Base-by-base conservation (phyloP, 2,113 vertebrate species). In the Aspidoscelis tigris region DNA sequence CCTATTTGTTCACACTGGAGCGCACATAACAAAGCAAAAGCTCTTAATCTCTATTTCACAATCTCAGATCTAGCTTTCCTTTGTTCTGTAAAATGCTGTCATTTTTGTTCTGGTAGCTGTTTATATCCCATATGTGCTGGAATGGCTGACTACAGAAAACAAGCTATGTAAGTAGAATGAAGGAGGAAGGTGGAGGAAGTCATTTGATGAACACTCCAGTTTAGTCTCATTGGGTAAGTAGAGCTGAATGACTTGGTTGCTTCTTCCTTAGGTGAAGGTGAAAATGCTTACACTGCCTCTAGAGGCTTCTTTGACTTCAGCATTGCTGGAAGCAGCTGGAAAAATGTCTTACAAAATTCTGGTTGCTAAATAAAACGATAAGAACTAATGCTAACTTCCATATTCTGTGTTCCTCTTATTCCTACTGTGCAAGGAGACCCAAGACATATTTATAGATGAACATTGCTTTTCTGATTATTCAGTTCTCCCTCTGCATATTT, bases 1-100 rank as follows among this genome's bases (percentile, higher is more conserved):
- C 65, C 47, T 24, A 84, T 75, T 87, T 83, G 10, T 71, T 90
- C 47, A 18, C 20, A 76, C 43, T 81, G 33, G 87, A 61, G 75
- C 84, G 83, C 1, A 44, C 43, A 79, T 72, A 79, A 91, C 87
- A 91, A 80, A 71, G 8, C 66, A 65, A 8, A 50, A 84, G 55
- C 14, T 85, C 5, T 22, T 76, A 80, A 3, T 66, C 16, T 79
- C 39, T 12, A 26, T 78, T 55, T 85, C 71, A 73, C 77, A 74
- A 66, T 66, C 77, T 80, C 70, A n/a, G 58, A 66, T n/a, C 76
- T 80, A 66, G 11, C 74, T 84, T 61, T 66, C 58, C 43, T 79
- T 84, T 85, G 58, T 85, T 80, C 69, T 66, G 43, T 65, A n/a
- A 85, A 85, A 80, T 65, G 21, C n/a, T 7, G 58, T 70, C 6